Evolutionary conservation across 2,888 invertebrate genomes (phyloP), one percentile per base, ranked within the genome.

Genomic region (Cistogaster globosa): DNA sequence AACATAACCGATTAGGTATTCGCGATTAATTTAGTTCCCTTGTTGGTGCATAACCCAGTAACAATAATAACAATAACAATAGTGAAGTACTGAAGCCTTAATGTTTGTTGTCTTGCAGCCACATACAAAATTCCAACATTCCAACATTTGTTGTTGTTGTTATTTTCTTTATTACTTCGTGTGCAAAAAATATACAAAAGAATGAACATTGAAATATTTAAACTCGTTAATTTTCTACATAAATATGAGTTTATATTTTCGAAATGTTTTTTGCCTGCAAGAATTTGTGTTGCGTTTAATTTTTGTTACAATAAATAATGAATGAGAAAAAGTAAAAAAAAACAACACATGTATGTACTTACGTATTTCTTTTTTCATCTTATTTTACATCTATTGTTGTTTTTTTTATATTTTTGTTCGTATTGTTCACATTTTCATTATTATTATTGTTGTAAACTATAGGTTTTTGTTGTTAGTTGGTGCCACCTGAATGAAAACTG

Each of bases 401-500:
- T 42, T 42, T 11, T 42, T 42, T 1, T 7, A 5, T 12, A 7
- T 12, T 42, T 42, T 12, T 42, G 9, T 7, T 12, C 42, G 12
- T 12, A 42, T 42, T 42, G 42, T 42, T 58, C 5, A 22, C 16
- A 42, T 63, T 65, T 55, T 42, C 32, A 32, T 5, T 75, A 51
- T 51, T 76, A 11, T 69, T 55, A 38, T 26, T 63, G 45, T 69
- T 76, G 18, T 1, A 48, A 26, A 57, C 53, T 11, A 26, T 55
- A 26, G 26, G 36, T 75, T 58, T 20, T 48, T 75, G 53, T 51
- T 65, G 32, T 57, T 72, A 18, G 42, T 11, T 76, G 32, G n/a
- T 69, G 69, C 55, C 57, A 67, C 68, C 60, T 76, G 63, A 42
- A 20, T 65, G 68, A 55, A 58, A 55, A 38, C 53, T 74, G 74